Conservation (phyloP, 2,113 vertebrate genomes). For the Irena cyanogastra region DNA sequence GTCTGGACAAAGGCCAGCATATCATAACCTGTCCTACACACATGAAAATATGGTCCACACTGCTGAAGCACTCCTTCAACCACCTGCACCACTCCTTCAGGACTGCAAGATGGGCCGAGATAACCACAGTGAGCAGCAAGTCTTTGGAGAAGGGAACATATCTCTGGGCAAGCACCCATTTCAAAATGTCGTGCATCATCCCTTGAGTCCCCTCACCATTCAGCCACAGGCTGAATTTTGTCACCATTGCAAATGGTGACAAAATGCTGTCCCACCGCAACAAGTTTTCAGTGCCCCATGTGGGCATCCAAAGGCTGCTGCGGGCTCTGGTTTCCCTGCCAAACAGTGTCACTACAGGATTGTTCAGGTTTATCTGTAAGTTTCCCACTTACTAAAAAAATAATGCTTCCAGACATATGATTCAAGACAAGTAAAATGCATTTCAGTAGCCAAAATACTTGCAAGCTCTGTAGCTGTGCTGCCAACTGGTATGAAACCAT, state of each 20-base stretch:
- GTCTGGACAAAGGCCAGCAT: neutral
- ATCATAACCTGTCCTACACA: neutral
- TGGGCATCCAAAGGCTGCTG: neutral
- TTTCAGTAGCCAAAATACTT: neutral
- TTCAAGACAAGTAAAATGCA: neutral
- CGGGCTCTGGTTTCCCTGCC: neutral
- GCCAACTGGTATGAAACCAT: neutral
- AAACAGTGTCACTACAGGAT: neutral
- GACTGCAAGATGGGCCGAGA: neutral
- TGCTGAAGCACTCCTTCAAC: neutral
- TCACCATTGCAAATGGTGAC: neutral
- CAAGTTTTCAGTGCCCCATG: neutral
- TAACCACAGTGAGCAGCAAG: neutral
- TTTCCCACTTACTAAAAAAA: neutral
- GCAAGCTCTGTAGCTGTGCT: neutral
- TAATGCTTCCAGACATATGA: neutral
- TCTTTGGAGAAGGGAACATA: neutral
- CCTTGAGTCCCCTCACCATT: neutral
- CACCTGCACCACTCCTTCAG: neutral
- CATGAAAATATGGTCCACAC: accelerated
- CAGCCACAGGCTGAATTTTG: neutral
- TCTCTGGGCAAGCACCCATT: neutral
- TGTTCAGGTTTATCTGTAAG: neutral
- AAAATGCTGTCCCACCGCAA: neutral
- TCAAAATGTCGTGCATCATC: neutral